Conservation (phyloP, 2,113 vertebrate genomes). For the Sebastes schlegelii region DNA sequence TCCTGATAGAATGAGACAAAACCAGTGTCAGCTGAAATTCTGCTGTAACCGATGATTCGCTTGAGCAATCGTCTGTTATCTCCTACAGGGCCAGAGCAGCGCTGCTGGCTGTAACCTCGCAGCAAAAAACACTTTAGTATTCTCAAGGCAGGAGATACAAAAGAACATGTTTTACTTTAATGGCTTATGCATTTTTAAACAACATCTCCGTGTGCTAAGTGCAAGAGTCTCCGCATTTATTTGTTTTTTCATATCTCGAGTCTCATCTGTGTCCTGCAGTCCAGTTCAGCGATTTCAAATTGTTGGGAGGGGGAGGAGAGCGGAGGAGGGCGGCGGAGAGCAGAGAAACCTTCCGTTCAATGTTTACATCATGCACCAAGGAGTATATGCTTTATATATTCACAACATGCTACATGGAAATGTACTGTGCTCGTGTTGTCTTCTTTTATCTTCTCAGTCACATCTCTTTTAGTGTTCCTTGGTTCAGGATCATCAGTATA, state of each 20-base stretch:
- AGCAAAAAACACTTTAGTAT: slow-evolving; percentile 33
- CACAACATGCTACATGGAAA: background rate
- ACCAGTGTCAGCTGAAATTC: slow-evolving; percentile 69
- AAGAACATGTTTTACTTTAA: slow-evolving; percentile 68
- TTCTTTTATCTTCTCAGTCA: background rate
- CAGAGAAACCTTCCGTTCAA: background rate
- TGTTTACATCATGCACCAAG: background rate
- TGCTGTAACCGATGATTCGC: slow-evolving; percentile 47
- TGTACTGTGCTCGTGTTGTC: background rate
- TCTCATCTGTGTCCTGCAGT: slow-evolving; percentile 38
- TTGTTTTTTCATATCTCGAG: slow-evolving; percentile 14
- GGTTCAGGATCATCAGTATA: slow-evolving; percentile 14
- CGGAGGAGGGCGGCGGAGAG: background rate
- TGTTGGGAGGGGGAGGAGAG: background rate
- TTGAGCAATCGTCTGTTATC: slow-evolving; percentile 55
- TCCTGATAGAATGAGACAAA: slow-evolving; percentile 52
- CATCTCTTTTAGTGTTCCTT: background rate
- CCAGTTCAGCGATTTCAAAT: slow-evolving; percentile 25
- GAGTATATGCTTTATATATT: slow-evolving; percentile 13
- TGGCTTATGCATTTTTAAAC: slow-evolving; percentile 73
- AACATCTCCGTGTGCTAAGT: slow-evolving; percentile 27
- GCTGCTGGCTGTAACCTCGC: slow-evolving; percentile 17
- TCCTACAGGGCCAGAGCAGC: slow-evolving; percentile 21
- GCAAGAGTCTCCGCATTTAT: slow-evolving; percentile 21
- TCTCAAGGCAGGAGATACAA: slow-evolving; percentile 34